Evolutionary conservation across 2,888 invertebrate species (phyloP), one percentile per base, ranked within the genome.

Genomic region (Hypercompe scribonia): DNA sequence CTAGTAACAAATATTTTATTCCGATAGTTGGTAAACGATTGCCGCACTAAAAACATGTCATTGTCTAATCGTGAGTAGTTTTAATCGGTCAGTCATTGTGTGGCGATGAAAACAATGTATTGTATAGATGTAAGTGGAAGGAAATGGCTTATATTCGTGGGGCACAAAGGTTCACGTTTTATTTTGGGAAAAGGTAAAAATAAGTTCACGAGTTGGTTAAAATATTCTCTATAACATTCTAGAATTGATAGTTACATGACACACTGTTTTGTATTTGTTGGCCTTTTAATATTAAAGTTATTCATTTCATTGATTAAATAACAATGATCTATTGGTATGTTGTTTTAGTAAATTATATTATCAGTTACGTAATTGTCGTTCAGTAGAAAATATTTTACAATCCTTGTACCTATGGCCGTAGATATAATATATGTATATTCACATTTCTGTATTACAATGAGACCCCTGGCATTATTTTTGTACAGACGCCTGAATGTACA

Each of bases 51-150:
- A 70, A 70, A 64, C 70, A 70, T 64, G 33, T 46, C 70, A 70
- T 70, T 70, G 70, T 70, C 64, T 70, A 70, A 63, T 34, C 64
- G 46, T 50, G 61, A 70, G 46, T 54, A 70, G 64, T 70, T 70
- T 70, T 70, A 70, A 70, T 70, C 70, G 24, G 63, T 46, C 33
- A 39, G 63, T 70, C 70, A 70, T 70, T 70, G 70, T 70, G 64
- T 64, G 42, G n/a, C 24, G 63, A 70, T 64, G 70, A 64, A 70
- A 70, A 70, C 70, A 70, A 70, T 63, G 70, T 70, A 70, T 70
- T 70, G 70, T 70, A 70, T 46, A 46, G 33, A 24, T 42, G 46
- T 70, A 70, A 39, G 63, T 70, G 39, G 70, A 70, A 70, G 46
- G 64, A 70, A 69, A 42, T 61, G 58, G 34, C 54, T 58, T 54